Conservation (phyloP, 2,113 vertebrate species). For the Leptodactylus fuscus region DNA sequence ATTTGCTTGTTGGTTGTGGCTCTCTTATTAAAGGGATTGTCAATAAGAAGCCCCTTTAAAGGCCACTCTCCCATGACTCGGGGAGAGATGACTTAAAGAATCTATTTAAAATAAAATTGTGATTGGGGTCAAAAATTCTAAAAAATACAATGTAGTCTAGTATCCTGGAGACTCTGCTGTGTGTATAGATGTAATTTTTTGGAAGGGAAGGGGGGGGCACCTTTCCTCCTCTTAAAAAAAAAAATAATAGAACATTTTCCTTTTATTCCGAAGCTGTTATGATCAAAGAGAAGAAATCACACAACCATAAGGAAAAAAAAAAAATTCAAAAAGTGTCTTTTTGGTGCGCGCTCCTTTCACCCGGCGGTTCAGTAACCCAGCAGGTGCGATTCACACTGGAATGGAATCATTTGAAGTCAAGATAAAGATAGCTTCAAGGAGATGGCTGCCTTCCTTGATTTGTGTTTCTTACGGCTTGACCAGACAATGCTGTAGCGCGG, state of each 20-base stretch:
- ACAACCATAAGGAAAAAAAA: not conserved
- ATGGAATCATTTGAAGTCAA: conserved; percentile 35
- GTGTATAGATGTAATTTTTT: not conserved
- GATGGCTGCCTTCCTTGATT: conserved; percentile 3
- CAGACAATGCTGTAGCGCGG: conserved; percentile 34
- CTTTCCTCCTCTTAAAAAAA: not conserved
- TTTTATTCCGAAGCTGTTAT: conserved; percentile 20
- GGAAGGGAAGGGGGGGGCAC: not conserved
- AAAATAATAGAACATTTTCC: not conserved
- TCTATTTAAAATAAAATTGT: not conserved
- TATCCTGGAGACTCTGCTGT: not conserved
- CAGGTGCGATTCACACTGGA: conserved; percentile 31
- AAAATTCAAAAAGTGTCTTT: not conserved
- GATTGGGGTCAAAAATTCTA: not conserved
- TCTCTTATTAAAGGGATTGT: not conserved
- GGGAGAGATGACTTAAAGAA: not conserved
- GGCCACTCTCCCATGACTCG: not conserved
- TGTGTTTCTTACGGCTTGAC: conserved; percentile 25
- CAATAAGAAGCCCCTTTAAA: not conserved
- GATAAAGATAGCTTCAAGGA: conserved; percentile 50
- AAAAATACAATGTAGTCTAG: not conserved
- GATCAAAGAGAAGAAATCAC: conserved; percentile 6
- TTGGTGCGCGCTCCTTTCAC: not conserved
- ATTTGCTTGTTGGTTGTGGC: too few relatives aligned
- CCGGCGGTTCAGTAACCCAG: conserved; percentile 27